Evolutionary conservation across 2,797 vertebrate genomes (phyloP).

Genomic region (Atherinosoma microstoma): DNA sequence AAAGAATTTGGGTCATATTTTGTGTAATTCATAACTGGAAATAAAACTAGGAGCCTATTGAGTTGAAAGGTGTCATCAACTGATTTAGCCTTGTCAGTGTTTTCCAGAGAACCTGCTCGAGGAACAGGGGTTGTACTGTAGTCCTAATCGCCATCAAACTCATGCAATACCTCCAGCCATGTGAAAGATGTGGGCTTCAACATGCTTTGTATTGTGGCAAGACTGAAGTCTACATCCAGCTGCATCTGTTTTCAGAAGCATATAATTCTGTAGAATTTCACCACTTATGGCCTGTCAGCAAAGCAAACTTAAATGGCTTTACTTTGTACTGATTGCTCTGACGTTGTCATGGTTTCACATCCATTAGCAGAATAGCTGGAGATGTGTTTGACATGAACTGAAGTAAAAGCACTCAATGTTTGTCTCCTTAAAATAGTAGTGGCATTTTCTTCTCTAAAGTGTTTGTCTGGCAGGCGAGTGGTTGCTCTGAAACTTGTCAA

Average conservation of each 20-base stretch:
- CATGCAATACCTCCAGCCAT: constrained; percentile 21
- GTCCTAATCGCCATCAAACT: constrained; percentile 21
- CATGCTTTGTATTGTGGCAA: constrained; percentile 24
- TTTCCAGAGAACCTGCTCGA: not conserved
- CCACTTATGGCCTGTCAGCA: constrained; percentile 56
- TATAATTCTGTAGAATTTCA: constrained; percentile 50
- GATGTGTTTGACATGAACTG: constrained; percentile 80
- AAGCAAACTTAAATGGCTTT: constrained; percentile 75
- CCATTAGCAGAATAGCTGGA: constrained; percentile 76
- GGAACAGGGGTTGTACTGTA: not conserved
- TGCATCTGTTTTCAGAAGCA: constrained; percentile 28
- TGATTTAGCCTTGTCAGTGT: constrained; percentile 3
- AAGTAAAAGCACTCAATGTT: constrained; percentile 75
- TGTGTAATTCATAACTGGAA: not conserved
- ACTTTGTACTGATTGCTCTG: constrained; percentile 72
- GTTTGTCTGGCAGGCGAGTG: constrained; percentile 67
- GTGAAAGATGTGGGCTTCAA: constrained; percentile 12
- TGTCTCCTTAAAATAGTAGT: constrained; percentile 71
- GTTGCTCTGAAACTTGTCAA: constrained; percentile 60
- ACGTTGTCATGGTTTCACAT: constrained; percentile 79
- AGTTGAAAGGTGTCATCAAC: constrained; percentile 12
- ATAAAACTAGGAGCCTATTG: not conserved
- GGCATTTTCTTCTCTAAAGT: constrained; percentile 56
- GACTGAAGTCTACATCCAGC: constrained; percentile 31
- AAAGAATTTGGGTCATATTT: not conserved